Conservation (phyloP, 2,888 invertebrate genomes). For the Erynnis tages region DNA sequence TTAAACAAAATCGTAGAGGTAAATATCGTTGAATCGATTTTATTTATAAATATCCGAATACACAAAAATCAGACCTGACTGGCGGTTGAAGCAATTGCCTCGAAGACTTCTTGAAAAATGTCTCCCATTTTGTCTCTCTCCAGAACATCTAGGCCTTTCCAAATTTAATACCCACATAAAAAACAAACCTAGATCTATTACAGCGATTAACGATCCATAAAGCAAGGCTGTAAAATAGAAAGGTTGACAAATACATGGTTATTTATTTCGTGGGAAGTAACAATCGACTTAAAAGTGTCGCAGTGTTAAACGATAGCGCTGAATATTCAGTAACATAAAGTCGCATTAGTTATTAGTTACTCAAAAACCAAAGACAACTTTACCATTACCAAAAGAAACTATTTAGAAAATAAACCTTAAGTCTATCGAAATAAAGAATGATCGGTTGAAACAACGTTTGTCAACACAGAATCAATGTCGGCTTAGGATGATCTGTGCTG, state of each 20-base stretch:
- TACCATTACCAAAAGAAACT: background rate
- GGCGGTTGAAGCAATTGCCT: no score
- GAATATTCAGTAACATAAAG: slow-evolving; percentile 23
- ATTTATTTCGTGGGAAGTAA: slow-evolving; percentile 14
- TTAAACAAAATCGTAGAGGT: no score
- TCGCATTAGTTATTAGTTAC: slow-evolving; percentile 18
- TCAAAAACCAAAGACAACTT: slow-evolving; percentile 12
- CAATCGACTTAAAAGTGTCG: slow-evolving; percentile 26
- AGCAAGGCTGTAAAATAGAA: slow-evolving; percentile 3
- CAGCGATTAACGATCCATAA: slow-evolving; percentile 1
- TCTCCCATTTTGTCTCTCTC: no score
- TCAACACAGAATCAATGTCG: background rate
- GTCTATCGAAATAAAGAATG: background rate
- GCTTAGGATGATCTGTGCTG: slow-evolving; percentile 26
- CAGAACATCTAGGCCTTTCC: slow-evolving; percentile 6
- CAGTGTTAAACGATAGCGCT: slow-evolving; percentile 11
- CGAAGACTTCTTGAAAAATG: no score
- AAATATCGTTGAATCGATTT: no score
- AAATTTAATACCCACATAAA: background rate
- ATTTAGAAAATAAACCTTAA: slow-evolving; percentile 5
- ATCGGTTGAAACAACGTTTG: background rate
- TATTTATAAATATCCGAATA: no score
- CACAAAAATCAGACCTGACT: no score
- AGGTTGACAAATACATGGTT: slow-evolving; percentile 19
- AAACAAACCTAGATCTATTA: background rate